Evolutionary conservation across 2,113 vertebrate genomes (phyloP), one percentile per base, ranked within the genome.

Genomic region (Electrona antarctica): DNA sequence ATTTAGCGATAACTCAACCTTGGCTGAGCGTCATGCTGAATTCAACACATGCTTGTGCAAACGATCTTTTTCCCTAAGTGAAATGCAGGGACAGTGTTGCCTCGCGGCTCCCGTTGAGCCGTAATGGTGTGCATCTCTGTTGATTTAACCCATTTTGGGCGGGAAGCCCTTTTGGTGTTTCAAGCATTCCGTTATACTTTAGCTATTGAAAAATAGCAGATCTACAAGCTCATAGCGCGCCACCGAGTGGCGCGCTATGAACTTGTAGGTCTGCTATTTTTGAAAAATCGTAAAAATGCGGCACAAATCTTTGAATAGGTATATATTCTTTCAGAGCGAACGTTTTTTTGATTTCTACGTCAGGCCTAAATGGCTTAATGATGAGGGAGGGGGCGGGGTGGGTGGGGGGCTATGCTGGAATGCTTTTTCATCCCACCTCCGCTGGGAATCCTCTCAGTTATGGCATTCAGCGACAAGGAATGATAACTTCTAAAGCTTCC

Each of bases 401-500:
- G 14, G 12, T 29, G 46, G 4, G 15, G 12, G 46, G 13, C 15
- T 14, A 21, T 46, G 4, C 15, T 59, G 57, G 11, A 59, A 63
- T 50, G 8, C 11, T 51, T 64, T 64, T 64, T 51, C n/a, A 10
- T 7, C 47, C 14, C 9, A 11, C 45, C 8, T 68, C 66, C 52
- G 9, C 10, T 29, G 66, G 64, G 66, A 57, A 57, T 48, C 21
- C 7, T 28, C 45, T 7, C 54, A 13, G 52, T 21, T 48, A 56
- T 56, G 54, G 8, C 52, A 48, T 68, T 28, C 10, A 48, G 54
- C 45, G 51, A 55, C 41, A 56, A 28, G 41, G 66, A 11, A 68
- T 68, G 54, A 21, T 48, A 48, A 68, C 66, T 48, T 56, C n/a
- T 11, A n/a, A 68, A 56, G n/a, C 54, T 28, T 21, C n/a, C 41